These are phyloP conservation scores for Pleuronectes platessa DNA, from an alignment of 2,113 vertebrate species.

Conservation along the genomic window DNA sequence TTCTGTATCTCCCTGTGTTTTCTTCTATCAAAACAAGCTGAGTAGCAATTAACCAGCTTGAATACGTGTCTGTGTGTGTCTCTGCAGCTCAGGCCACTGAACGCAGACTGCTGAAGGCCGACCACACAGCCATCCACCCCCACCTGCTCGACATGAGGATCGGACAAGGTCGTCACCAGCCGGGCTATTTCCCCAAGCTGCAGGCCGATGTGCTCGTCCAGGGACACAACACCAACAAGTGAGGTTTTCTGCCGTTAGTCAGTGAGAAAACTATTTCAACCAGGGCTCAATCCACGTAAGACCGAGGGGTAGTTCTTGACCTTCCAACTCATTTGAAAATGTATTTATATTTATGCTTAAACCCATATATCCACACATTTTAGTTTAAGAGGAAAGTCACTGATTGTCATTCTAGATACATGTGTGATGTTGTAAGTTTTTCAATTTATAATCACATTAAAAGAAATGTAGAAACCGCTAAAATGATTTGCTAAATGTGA, in stretches of 20 bases:
- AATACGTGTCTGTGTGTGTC: constrained; percentile 18
- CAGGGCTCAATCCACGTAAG: not conserved
- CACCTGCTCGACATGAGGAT: constrained; percentile 99
- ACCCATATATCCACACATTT: too few species aligned
- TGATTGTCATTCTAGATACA: too few species aligned
- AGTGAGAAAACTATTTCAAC: not conserved
- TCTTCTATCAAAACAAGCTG: not conserved
- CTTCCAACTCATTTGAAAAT: not conserved
- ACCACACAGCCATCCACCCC: constrained; percentile 96
- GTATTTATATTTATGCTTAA: too few species aligned
- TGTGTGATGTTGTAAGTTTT: too few species aligned
- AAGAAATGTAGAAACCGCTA: too few species aligned
- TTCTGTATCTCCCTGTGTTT: not conserved
- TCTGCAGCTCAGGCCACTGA: constrained; percentile 90
- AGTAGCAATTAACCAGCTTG: not conserved
- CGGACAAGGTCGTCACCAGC: constrained; percentile 95
- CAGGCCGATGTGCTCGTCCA: constrained; percentile 92
- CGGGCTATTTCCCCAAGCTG: constrained; percentile 94
- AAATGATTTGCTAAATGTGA: too few species aligned
- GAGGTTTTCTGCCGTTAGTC: constrained; percentile 65
- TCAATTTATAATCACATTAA: too few species aligned
- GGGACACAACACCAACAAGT: constrained; percentile 94
- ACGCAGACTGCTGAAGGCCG: constrained; percentile 92
- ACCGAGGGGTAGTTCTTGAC: not conserved
- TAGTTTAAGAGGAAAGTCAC: too few species aligned